Conservation (phyloP, 1,140 invertebrate species). For the Sitobion miscanthi region DNA sequence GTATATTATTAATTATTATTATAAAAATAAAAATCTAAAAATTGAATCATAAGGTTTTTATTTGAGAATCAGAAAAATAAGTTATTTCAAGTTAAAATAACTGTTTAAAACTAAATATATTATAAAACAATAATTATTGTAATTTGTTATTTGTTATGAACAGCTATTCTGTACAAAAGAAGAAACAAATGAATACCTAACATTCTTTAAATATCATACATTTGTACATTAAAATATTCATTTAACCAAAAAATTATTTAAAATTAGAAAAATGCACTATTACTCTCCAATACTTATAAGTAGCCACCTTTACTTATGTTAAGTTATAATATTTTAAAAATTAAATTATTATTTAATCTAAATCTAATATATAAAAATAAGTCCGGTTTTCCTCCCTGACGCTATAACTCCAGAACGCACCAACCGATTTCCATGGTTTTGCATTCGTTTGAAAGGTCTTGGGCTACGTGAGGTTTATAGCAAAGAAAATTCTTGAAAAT, state of each 20-base stretch:
- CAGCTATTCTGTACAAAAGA: neutral
- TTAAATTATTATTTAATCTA: neutral
- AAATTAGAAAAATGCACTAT: neutral
- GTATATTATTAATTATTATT: too few relatives aligned
- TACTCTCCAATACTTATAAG: neutral
- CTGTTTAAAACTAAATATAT: neutral
- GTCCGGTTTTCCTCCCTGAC: too few relatives aligned
- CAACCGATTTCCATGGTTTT: too few relatives aligned
- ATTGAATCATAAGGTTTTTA: neutral
- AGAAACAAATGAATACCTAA: neutral
- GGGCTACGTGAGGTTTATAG: too few relatives aligned
- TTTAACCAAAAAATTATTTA: neutral
- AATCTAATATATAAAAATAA: too few relatives aligned
- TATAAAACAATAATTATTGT: constrained; percentile 1
- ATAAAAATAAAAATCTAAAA: too few relatives aligned
- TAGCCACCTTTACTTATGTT: neutral
- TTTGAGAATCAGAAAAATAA: neutral
- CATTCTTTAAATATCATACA: neutral
- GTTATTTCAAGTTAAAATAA: neutral
- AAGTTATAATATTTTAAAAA: neutral
- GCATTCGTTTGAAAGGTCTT: too few relatives aligned
- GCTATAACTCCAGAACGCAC: too few relatives aligned
- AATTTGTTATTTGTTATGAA: too few relatives aligned
- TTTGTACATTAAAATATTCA: neutral
- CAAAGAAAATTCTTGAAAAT: too few relatives aligned